phyloP scores from a whole-genome alignment of 2,797 vertebrate genomes.

The Coreius guichenoti region DNA sequence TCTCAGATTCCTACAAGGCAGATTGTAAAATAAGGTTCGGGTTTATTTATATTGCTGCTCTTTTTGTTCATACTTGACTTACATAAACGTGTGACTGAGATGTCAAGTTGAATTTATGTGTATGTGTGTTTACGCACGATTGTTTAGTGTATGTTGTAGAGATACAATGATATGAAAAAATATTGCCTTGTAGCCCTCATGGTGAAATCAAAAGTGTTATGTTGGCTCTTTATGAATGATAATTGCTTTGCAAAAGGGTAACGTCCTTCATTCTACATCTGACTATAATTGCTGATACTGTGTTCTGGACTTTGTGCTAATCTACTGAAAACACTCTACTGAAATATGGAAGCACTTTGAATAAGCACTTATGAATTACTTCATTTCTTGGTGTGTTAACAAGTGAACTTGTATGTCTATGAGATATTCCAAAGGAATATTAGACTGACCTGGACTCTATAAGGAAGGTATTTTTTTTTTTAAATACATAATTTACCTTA shows the following conservation, averaged over 20 bases:
- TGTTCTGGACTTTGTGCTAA: constrained; percentile 10
- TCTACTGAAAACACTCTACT: not conserved
- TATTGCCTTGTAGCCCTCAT: constrained; percentile 44
- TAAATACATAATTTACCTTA: not conserved
- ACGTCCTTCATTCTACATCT: constrained; percentile 8
- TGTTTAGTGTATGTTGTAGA: constrained; percentile 47
- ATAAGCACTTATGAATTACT: constrained; percentile 37
- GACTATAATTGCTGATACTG: not conserved
- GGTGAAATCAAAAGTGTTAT: constrained; percentile 17
- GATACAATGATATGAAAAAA: constrained; percentile 42
- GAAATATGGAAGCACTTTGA: constrained; percentile 20
- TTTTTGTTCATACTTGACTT: constrained; percentile 66
- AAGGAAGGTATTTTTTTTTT: not conserved
- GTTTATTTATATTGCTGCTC: constrained; percentile 64
- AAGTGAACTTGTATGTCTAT: not conserved
- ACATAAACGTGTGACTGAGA: constrained; percentile 67
- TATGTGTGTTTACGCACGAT: constrained; percentile 60
- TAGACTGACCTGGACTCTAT: not conserved
- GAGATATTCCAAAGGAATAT: constrained; percentile 13
- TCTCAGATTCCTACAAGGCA: constrained; percentile 36
- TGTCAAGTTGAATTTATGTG: constrained; percentile 58
- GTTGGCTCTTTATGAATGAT: constrained; percentile 28
- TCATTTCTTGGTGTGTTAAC: constrained; percentile 23
- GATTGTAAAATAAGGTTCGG: constrained; percentile 49
- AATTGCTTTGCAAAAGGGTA: constrained; percentile 11